A percentile compares a stretch with the other conserved stretches of the same genome.
phyloP scores from a whole-genome alignment of 2,797 vertebrate species.

The Pyrocephalus nanus region DNA sequence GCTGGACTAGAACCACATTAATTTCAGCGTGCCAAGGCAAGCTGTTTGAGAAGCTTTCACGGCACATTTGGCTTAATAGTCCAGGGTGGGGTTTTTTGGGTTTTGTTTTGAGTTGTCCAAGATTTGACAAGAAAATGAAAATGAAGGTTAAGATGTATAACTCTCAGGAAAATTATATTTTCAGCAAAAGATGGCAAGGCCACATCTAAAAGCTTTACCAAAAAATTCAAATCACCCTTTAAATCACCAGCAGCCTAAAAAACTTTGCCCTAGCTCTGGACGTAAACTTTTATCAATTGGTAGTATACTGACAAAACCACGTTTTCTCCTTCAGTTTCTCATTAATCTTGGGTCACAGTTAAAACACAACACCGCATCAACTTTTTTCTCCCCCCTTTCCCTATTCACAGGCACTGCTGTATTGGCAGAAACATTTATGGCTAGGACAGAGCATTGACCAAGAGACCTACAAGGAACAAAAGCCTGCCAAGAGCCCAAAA shows the following conservation, averaged over 20 bases:
- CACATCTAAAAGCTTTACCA: background rate
- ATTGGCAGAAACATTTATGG: background rate
- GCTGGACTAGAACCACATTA: background rate
- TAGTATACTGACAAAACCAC: background rate
- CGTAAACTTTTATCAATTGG: background rate
- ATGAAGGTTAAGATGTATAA: background rate
- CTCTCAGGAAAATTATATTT: background rate
- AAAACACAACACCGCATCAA: background rate
- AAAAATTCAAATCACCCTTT: background rate
- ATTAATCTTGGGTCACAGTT: background rate
- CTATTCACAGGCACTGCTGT: background rate
- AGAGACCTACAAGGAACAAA: background rate
- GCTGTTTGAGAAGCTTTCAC: background rate
- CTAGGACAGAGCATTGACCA: background rate
- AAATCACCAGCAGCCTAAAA: background rate
- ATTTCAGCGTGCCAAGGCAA: background rate
- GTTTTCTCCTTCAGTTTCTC: background rate
- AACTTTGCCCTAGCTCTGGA: background rate
- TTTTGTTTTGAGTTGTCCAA: background rate
- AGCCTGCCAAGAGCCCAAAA: background rate
- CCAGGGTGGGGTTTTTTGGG: background rate
- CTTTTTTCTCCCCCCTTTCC: background rate
- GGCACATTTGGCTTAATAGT: background rate
- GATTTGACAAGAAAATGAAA: background rate
- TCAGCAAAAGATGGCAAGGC: background rate